Evolutionary conservation across 2,113 vertebrate genomes (phyloP).

Genomic region (Oryctolagus cuniculus): DNA sequence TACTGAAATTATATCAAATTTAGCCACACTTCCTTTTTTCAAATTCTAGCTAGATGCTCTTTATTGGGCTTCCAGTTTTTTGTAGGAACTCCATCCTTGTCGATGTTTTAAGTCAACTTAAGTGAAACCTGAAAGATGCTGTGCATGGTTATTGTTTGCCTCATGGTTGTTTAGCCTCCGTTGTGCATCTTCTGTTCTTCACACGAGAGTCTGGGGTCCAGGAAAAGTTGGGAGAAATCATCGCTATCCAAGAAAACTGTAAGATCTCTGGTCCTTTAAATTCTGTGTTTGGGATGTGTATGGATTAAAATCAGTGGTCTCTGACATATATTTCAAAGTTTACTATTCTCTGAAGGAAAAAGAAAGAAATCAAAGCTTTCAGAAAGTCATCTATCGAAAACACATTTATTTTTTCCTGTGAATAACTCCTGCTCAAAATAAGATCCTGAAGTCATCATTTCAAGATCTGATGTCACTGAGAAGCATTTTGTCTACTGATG

Average conservation of each 20-base stretch:
- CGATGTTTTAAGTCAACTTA: not conserved
- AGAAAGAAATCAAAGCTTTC: not conserved
- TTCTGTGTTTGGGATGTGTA: not conserved
- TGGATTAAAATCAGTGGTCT: conserved; percentile 22
- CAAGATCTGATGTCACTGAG: not conserved
- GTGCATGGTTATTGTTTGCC: not conserved
- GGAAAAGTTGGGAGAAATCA: not conserved
- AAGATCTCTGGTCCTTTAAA: not conserved
- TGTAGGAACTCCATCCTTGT: not conserved
- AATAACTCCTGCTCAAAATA: not conserved
- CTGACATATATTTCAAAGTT: not conserved
- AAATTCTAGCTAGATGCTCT: not conserved
- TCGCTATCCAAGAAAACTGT: not conserved
- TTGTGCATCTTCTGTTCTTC: not conserved
- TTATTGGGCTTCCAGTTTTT: not conserved
- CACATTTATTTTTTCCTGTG: not conserved
- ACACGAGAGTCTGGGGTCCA: not conserved
- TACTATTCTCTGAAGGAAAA: not conserved
- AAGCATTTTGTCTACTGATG: not conserved
- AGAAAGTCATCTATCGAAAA: not conserved
- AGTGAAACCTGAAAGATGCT: not conserved
- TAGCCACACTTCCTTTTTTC: not conserved
- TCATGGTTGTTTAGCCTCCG: not conserved
- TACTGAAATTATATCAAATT: conserved; percentile 29
- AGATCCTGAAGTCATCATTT: conserved; percentile 9